Conservation (phyloP, 2,113 vertebrate species). For the Aythya baeri region DNA sequence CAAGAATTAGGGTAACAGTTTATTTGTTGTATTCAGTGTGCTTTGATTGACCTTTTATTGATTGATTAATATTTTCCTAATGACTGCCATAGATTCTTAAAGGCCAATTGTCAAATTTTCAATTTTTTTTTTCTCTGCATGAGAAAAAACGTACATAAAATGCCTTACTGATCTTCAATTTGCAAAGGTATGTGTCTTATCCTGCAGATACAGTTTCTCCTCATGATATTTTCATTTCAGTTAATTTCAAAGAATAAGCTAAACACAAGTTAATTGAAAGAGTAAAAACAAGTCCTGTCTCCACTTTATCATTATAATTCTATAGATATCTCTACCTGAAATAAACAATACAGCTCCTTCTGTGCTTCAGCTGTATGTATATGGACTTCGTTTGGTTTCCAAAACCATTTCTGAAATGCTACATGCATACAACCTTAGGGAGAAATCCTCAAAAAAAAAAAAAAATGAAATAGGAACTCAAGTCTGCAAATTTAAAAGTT, state of each 20-base stretch:
- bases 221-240: background rate
- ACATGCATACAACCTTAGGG: background rate
- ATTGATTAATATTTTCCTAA: background rate
- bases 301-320: background rate
- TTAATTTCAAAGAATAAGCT: background rate
- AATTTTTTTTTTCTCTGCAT: background rate
- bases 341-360: background rate
- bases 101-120: background rate
- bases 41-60: background rate
- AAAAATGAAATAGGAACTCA: background rate
- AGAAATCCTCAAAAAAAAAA: background rate
- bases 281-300: background rate
- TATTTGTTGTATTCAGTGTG: background rate
- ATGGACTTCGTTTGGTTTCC: background rate
- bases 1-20: background rate
- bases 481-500: background rate
- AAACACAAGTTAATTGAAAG: background rate
- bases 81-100: background rate
- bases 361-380: background rate
- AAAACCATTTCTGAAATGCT: background rate
- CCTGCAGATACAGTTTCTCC: background rate
- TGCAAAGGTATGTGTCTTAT: background rate
- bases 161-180: background rate
- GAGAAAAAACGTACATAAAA: background rate
- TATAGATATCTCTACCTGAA: background rate